Evolutionary conservation across 2,113 vertebrate species (phyloP).

Genomic region (Podocnemis expansa): DNA sequence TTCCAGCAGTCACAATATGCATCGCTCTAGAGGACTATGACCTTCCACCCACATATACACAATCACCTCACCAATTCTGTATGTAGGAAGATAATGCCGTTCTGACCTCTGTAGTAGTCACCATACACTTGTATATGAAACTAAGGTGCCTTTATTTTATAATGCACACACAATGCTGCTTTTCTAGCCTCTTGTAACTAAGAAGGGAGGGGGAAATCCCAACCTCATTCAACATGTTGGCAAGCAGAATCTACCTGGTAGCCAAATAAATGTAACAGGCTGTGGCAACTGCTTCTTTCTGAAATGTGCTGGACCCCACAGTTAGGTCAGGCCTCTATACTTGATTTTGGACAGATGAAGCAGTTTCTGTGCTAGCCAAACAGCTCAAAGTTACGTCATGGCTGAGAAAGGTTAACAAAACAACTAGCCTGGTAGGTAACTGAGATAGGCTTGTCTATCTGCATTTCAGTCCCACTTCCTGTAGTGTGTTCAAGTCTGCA

Average conservation of each 20-base stretch:
- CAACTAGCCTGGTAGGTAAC: rapidly evolving
- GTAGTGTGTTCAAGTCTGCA: rapidly evolving
- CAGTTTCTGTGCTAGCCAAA: constrained; percentile 2
- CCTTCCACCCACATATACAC: too few relatives aligned
- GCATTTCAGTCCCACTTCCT: background rate
- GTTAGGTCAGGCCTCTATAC: background rate
- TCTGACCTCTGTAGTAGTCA: background rate
- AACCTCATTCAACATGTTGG: rapidly evolving
- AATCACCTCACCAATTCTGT: background rate
- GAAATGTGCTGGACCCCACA: constrained; percentile 15
- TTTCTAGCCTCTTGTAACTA: background rate
- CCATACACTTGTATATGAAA: background rate
- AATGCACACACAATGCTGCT: rapidly evolving
- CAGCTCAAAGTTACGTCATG: background rate
- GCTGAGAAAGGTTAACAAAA: background rate
- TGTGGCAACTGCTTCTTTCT: background rate
- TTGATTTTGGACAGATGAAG: background rate
- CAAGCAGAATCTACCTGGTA: background rate
- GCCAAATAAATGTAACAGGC: background rate
- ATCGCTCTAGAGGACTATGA: background rate
- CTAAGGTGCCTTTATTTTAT: background rate
- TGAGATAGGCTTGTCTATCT: background rate
- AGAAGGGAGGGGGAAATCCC: background rate
- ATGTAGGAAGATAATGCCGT: background rate
- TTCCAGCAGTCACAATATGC: rapidly evolving